A percentile compares a stretch with the other conserved stretches of the same genome.
phyloP scores from a whole-genome alignment of 2,888 invertebrate species.

The Melanostoma scalare region DNA sequence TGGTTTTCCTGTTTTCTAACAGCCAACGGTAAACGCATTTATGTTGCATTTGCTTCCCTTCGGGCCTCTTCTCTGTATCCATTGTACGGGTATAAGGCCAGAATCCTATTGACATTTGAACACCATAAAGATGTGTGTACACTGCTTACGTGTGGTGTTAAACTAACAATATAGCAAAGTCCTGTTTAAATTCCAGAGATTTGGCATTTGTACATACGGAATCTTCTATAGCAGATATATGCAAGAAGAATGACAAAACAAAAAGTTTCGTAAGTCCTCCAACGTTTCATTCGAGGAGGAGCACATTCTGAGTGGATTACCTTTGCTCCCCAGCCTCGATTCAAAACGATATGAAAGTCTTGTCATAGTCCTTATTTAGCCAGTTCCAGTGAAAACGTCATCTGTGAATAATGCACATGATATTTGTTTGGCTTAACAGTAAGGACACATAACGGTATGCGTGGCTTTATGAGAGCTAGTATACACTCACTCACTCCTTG shows the following conservation, averaged over 20 bases:
- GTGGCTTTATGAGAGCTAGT: constrained; percentile 18
- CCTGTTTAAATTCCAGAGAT: constrained; percentile 60
- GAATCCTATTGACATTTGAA: constrained; percentile 64
- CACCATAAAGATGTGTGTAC: constrained; percentile 59
- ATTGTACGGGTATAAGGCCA: constrained; percentile 48
- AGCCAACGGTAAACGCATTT: constrained; percentile 53
- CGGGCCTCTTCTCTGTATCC: background rate
- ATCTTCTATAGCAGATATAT: constrained; percentile 10
- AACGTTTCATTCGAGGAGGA: constrained; percentile 47
- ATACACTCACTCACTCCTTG: constrained; percentile 29
- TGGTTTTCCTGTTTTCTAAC: constrained; percentile 39
- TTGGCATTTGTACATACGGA: constrained; percentile 23
- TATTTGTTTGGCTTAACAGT: constrained; percentile 65
- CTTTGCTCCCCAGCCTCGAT: constrained; percentile 51
- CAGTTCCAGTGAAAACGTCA: constrained; percentile 56
- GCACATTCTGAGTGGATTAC: constrained; percentile 51
- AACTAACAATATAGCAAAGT: constrained; percentile 66
- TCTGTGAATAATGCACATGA: constrained; percentile 68
- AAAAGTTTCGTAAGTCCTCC: constrained; percentile 50
- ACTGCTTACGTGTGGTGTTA: constrained; percentile 58
- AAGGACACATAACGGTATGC: constrained; percentile 55
- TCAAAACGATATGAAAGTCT: constrained; percentile 33
- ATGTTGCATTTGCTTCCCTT: constrained; percentile 27
- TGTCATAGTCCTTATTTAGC: constrained; percentile 28
- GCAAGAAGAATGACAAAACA: constrained; percentile 40